phyloP scores from a whole-genome alignment of 2,797 vertebrate species.

The Myotis planiceps region DNA sequence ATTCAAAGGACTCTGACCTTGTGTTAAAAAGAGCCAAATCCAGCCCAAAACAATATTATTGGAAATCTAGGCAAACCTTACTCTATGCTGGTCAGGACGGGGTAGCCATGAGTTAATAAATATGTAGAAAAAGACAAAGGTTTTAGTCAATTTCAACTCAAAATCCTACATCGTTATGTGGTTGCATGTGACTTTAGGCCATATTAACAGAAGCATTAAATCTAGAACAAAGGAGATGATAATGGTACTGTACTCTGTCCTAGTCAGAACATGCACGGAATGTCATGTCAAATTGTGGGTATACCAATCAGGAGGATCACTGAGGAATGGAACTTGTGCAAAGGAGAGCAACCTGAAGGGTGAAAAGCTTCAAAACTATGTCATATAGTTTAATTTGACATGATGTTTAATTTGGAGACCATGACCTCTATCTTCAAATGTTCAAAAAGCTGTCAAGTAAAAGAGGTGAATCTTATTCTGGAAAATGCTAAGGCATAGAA shows the following conservation, averaged over 20 bases:
- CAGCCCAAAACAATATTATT: background rate
- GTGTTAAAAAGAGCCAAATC: background rate
- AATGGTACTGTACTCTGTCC: background rate
- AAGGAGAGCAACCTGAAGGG: background rate
- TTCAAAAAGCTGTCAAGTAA: background rate
- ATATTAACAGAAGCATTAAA: background rate
- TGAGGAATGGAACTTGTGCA: background rate
- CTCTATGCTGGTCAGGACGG: background rate
- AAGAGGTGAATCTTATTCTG: background rate
- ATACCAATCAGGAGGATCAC: background rate
- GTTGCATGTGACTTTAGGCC: background rate
- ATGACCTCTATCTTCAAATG: background rate
- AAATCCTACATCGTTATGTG: background rate
- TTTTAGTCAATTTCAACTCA: background rate
- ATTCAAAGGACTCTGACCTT: background rate
- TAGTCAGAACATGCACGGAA: background rate
- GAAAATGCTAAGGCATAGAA: background rate
- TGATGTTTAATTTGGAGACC: background rate
- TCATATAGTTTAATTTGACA: background rate
- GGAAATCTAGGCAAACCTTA: background rate
- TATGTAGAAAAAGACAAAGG: background rate
- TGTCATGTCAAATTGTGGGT: rapidly evolving
- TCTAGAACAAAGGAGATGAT: background rate
- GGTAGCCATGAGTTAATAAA: background rate
- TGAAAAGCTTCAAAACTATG: background rate